Percentiles rank a stretch among this genome's conserved stretches.
Conservation (phyloP, 2,797 vertebrate genomes). For the Decapterus maruadsi region DNA sequence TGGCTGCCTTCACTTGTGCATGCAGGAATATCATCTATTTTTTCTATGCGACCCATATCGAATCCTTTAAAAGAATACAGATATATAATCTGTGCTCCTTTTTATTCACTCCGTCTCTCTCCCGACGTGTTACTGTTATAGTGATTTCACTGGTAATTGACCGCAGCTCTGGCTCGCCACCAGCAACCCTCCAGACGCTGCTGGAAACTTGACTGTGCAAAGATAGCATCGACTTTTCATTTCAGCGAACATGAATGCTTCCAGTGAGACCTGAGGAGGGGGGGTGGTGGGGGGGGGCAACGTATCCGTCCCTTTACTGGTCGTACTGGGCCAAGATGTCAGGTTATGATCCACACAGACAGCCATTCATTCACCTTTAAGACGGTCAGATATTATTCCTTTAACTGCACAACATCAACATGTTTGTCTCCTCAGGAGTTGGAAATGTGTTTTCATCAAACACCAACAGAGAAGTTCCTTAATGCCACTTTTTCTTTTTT, state of each 20-base stretch:
- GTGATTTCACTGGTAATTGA: conserved; percentile 81
- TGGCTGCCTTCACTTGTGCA: conserved; percentile 14
- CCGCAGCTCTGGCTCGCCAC: conserved; percentile 71
- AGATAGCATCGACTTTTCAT: conserved; percentile 72
- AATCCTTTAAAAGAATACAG: conserved; percentile 1
- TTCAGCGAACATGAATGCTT: conserved; percentile 52
- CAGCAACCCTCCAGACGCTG: conserved; percentile 56
- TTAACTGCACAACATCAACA: background rate
- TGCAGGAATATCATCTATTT: background rate
- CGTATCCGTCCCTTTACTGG: conserved; percentile 34
- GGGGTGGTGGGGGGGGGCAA: conserved; percentile 30
- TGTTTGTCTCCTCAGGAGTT: too few species aligned
- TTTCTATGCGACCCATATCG: conserved; percentile 13
- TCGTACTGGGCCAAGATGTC: conserved; percentile 49
- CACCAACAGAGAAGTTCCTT: background rate
- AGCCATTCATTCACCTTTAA: conserved; percentile 42
- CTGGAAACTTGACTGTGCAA: conserved; percentile 67
- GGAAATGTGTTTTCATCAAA: conserved; percentile 16
- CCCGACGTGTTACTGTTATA: conserved; percentile 62
- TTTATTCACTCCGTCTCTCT: conserved; percentile 22
- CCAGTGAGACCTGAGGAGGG: conserved; percentile 43
- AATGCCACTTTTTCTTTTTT: background rate
- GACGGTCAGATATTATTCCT: background rate
- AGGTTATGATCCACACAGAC: conserved; percentile 33
- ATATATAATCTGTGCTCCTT: conserved; percentile 16